phyloP scores from a whole-genome alignment of 2,888 invertebrate species.

The Chelonus formosanus region DNA sequence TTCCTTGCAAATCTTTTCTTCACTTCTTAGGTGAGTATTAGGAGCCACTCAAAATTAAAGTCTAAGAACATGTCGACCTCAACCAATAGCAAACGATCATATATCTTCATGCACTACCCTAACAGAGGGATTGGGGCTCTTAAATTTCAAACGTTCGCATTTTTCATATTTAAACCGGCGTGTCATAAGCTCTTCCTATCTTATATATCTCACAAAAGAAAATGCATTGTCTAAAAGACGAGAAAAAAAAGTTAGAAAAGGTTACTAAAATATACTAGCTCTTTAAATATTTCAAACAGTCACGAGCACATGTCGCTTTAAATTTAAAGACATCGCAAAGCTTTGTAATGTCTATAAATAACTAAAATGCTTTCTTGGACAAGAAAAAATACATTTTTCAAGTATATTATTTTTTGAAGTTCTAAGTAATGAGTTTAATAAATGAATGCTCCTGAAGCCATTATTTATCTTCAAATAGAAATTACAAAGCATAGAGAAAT shows the following conservation, averaged over 20 bases:
- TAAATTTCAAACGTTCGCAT: conserved; percentile 27
- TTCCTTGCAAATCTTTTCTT: background rate
- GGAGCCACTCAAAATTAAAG: conserved; percentile 19
- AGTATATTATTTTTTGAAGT: no score
- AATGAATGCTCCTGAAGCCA: no score
- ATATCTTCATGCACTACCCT: conserved; percentile 18
- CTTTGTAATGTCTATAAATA: conserved; percentile 11
- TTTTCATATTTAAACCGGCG: conserved; percentile 33
- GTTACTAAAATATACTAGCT: conserved; percentile 29
- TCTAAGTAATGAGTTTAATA: no score
- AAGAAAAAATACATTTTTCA: no score
- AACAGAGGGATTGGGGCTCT: conserved; percentile 1
- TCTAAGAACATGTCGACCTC: conserved; percentile 20
- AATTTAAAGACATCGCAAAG: conserved; percentile 20
- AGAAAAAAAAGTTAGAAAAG: background rate
- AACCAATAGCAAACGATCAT: conserved; percentile 23
- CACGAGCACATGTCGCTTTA: conserved; percentile 29
- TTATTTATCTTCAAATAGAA: no score
- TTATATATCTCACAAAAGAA: conserved; percentile 9
- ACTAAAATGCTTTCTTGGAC: background rate
- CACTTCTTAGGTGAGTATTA: background rate
- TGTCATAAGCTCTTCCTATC: conserved; percentile 26
- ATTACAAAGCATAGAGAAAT: no score
- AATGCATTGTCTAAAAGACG: background rate
- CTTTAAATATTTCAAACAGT: conserved; percentile 33